phyloP scores from a whole-genome alignment of 2,113 vertebrate species.

The Rhegmatorhina hoffmannsi region DNA sequence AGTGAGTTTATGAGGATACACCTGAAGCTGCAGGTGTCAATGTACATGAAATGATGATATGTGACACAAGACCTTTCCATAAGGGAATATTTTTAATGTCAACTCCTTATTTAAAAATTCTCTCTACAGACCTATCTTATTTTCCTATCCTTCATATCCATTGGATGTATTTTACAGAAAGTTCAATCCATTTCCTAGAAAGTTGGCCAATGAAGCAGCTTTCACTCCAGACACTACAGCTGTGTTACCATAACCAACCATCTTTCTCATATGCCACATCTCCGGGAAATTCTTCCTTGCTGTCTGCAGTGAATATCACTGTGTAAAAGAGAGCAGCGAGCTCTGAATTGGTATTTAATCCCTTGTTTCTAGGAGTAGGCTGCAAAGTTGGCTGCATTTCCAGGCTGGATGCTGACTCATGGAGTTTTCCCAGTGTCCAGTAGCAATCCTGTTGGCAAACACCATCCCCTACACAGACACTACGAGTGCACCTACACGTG shows the following conservation, averaged over 20 bases:
- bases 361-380: background rate
- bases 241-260: rapidly evolving
- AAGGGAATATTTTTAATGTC: conserved; percentile 30
- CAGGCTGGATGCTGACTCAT: background rate
- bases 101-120: background rate
- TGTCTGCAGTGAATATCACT: background rate
- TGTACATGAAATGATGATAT: background rate
- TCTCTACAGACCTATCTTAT: background rate
- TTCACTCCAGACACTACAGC: background rate
- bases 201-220: background rate
- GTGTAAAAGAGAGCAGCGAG: background rate
- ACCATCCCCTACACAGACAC: background rate
- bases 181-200: background rate
- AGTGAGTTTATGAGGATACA: conserved; percentile 42
- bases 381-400: conserved; percentile 2
- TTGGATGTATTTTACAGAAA: background rate
- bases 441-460: background rate
- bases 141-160: background rate
- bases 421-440: background rate
- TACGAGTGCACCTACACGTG: rapidly evolving
- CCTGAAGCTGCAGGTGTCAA: conserved; percentile 3
- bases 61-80: background rate
- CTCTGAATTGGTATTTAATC: background rate
- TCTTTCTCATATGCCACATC: background rate
- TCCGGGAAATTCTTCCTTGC: background rate